These are phyloP conservation scores for Ophion slaviceki DNA, from an alignment of 2,888 invertebrate genomes.

Conservation along the genomic window DNA sequence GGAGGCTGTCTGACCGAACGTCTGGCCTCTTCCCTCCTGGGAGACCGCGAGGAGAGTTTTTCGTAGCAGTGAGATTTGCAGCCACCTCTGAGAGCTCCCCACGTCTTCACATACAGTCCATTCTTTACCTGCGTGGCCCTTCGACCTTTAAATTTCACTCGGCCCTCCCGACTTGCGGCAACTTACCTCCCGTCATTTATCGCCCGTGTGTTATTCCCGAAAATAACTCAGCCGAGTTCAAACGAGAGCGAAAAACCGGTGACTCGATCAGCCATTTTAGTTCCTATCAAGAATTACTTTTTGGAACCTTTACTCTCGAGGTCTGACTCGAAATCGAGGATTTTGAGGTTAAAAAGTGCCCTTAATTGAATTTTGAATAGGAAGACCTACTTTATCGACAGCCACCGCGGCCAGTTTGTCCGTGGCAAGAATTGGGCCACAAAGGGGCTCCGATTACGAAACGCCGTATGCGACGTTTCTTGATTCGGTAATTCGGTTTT, in stretches of 20 bases:
- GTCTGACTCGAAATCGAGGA: not conserved
- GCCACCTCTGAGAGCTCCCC: conserved; percentile 9
- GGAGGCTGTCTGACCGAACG: conserved; percentile 47
- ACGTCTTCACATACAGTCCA: conserved; percentile 23
- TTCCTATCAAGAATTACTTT: not conserved
- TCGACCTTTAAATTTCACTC: conserved; percentile 39
- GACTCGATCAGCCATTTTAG: not conserved
- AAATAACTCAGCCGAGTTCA: not conserved
- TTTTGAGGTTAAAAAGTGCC: not conserved
- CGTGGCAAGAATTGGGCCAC: not conserved
- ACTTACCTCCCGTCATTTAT: conserved; percentile 9
- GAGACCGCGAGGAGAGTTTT: conserved; percentile 19
- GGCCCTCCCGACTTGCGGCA: conserved; percentile 11
- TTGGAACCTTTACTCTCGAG: not conserved
- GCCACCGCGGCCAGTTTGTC: not conserved
- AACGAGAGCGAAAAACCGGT: not conserved
- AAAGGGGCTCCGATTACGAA: too few species aligned
- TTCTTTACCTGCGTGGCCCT: not conserved
- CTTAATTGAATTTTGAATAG: not conserved
- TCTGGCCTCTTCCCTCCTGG: conserved; percentile 30
- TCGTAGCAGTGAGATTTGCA: not conserved
- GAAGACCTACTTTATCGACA: not conserved
- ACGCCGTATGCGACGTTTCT: too few species aligned
- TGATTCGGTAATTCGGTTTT: too few species aligned
- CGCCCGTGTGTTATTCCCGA: conserved; percentile 1